Percentiles rank a stretch among this genome's conserved stretches.
Conservation (phyloP, 2,888 invertebrate genomes). For the Pediacus dermestoides region DNA sequence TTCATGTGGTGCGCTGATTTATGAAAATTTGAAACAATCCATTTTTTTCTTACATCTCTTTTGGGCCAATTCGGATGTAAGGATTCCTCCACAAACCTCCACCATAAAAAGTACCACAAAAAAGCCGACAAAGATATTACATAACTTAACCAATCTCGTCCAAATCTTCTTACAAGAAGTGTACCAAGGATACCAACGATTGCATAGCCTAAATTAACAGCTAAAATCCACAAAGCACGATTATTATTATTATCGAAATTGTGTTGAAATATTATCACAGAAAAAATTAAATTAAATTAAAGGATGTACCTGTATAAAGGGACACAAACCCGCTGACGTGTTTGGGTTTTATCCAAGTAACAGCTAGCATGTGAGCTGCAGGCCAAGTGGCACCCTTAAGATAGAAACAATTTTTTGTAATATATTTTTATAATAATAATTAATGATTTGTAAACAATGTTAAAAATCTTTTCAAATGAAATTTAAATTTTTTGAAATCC, state of each 20-base stretch:
- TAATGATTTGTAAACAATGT: too few species aligned
- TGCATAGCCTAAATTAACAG: slow-evolving; percentile 57
- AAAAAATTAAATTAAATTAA: slow-evolving; percentile 8
- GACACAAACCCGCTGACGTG: slow-evolving; percentile 57
- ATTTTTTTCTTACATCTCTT: slow-evolving; percentile 41
- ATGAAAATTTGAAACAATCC: too few species aligned
- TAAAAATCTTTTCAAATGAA: too few species aligned
- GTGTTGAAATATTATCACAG: too few species aligned
- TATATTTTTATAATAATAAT: too few species aligned
- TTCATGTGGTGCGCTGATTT: too few species aligned
- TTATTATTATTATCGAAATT: too few species aligned
- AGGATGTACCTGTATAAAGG: slow-evolving; percentile 55
- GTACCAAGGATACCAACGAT: slow-evolving; percentile 56
- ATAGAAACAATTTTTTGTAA: too few species aligned
- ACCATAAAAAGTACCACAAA: slow-evolving; percentile 57
- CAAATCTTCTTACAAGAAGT: slow-evolving; percentile 52
- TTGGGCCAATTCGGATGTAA: slow-evolving; percentile 50
- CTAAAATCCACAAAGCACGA: slow-evolving; percentile 39
- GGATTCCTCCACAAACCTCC: slow-evolving; percentile 56
- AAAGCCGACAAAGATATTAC: slow-evolving; percentile 50
- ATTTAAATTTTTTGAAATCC: too few species aligned
- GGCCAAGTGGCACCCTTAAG: slow-evolving; percentile 58
- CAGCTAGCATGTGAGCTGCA: slow-evolving; percentile 58
- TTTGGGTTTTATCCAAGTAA: slow-evolving; percentile 58
- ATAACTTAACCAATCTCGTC: slow-evolving; percentile 56